Conservation (phyloP, 2,797 vertebrate species). For the Arctocebus calabarensis region DNA sequence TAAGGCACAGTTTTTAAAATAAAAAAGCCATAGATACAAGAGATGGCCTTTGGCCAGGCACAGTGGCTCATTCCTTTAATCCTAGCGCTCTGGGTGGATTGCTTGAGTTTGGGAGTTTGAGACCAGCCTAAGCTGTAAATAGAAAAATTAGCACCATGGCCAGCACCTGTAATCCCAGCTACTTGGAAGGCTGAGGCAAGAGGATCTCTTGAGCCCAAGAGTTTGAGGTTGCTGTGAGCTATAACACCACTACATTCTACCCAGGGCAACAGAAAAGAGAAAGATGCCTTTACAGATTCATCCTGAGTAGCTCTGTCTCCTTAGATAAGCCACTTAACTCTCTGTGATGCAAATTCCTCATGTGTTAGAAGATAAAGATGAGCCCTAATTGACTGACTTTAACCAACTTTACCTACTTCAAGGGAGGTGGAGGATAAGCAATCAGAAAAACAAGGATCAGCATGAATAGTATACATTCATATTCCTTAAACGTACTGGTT, state of each 20-base stretch:
- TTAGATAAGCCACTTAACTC: constrained; percentile 41
- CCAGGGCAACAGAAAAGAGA: too few relatives aligned
- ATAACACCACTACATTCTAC: too few relatives aligned
- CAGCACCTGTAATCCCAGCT: too few relatives aligned
- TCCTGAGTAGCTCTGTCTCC: not conserved
- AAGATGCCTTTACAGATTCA: not conserved
- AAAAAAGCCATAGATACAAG: not conserved
- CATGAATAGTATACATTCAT: not conserved
- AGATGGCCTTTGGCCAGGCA: too few relatives aligned
- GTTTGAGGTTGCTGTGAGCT: too few relatives aligned
- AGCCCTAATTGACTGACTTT: not conserved
- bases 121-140: too few relatives aligned
- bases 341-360: constrained; percentile 9
- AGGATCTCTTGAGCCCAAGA: too few relatives aligned
- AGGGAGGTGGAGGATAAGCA: not conserved
- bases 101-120: too few relatives aligned
- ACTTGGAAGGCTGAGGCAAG: too few relatives aligned
- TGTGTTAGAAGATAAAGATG: not conserved
- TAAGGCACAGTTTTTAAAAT: constrained; percentile 5
- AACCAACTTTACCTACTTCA: not conserved
- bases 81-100: too few relatives aligned
- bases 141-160: too few relatives aligned
- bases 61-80: too few relatives aligned
- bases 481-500: not conserved
- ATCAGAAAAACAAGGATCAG: not conserved